Conservation (phyloP, 2,888 invertebrate species). For the Drosophila birchii region DNA sequence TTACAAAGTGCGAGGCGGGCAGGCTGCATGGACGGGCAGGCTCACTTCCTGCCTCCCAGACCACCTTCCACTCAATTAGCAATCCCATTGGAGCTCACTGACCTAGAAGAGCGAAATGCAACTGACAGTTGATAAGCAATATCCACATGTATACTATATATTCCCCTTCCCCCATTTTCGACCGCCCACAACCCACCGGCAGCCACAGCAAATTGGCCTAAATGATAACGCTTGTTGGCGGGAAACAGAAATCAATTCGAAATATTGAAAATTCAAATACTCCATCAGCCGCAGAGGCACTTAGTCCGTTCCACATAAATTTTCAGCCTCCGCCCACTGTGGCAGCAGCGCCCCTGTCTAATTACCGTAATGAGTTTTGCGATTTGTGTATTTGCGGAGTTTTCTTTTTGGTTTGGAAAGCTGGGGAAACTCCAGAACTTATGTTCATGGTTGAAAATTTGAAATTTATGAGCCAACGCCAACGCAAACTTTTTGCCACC, state of each 20-base stretch:
- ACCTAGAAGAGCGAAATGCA: conserved; percentile 45
- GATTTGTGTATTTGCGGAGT: conserved; percentile 58
- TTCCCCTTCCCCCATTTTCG: background rate
- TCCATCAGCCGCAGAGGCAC: conserved; percentile 47
- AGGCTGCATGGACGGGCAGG: conserved; percentile 8
- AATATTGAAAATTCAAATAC: conserved; percentile 57
- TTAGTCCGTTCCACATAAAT: conserved; percentile 52
- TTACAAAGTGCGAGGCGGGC: conserved; percentile 37
- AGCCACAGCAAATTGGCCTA: conserved; percentile 55
- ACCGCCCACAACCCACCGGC: background rate
- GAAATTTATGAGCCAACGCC: conserved; percentile 68
- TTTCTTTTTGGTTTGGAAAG: conserved; percentile 44
- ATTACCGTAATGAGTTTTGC: conserved; percentile 75
- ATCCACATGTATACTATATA: conserved; percentile 5
- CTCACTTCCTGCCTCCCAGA: conserved; percentile 23
- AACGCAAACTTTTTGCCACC: conserved; percentile 59
- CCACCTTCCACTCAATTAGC: conserved; percentile 49
- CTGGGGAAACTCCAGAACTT: conserved; percentile 55
- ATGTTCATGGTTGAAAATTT: conserved; percentile 66
- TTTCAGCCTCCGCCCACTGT: conserved; percentile 17
- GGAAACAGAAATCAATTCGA: conserved; percentile 61
- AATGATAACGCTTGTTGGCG: conserved; percentile 52
- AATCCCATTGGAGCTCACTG: conserved; percentile 44
- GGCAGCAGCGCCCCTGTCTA: conserved; percentile 44
- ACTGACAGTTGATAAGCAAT: conserved; percentile 58